Evolutionary conservation across 2,888 invertebrate species (phyloP).

Genomic region (Hypena proboscidalis): DNA sequence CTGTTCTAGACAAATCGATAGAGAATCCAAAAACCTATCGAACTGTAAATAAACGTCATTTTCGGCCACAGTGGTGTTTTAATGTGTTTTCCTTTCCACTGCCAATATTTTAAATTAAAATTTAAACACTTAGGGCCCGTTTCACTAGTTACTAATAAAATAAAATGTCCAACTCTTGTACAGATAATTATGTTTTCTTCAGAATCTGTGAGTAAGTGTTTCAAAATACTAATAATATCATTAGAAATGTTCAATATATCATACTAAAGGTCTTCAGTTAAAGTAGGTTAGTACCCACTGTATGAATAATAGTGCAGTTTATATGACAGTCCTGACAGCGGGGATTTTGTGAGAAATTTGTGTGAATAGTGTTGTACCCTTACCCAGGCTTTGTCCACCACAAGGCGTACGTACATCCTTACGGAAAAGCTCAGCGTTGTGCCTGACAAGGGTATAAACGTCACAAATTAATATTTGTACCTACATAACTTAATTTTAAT

Average conservation of each 20-base stretch:
- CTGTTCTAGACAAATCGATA: too few species aligned
- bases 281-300: conserved; percentile 57
- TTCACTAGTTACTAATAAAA: too few species aligned
- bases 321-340: conserved; percentile 69
- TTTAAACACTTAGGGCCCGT: too few species aligned
- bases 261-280: conserved; percentile 62
- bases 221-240: conserved; percentile 20
- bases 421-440: conserved; percentile 48
- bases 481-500: conserved; percentile 53
- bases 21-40: too few species aligned
- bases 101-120: too few species aligned
- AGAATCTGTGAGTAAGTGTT: too few species aligned
- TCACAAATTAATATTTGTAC: conserved; percentile 58
- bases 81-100: too few species aligned
- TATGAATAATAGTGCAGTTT: conserved; percentile 77
- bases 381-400: conserved; percentile 63
- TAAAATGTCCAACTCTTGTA: too few species aligned
- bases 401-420: conserved; percentile 55
- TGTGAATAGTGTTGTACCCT: conserved; percentile 60
- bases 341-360: conserved; percentile 67
- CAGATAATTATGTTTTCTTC: too few species aligned
- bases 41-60: too few species aligned
- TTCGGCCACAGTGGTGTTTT: too few species aligned
- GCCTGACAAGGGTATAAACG: conserved; percentile 61
- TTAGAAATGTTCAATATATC: conserved; percentile 62